phyloP scores from a whole-genome alignment of 2,113 vertebrate genomes.

The Alethe diademata region DNA sequence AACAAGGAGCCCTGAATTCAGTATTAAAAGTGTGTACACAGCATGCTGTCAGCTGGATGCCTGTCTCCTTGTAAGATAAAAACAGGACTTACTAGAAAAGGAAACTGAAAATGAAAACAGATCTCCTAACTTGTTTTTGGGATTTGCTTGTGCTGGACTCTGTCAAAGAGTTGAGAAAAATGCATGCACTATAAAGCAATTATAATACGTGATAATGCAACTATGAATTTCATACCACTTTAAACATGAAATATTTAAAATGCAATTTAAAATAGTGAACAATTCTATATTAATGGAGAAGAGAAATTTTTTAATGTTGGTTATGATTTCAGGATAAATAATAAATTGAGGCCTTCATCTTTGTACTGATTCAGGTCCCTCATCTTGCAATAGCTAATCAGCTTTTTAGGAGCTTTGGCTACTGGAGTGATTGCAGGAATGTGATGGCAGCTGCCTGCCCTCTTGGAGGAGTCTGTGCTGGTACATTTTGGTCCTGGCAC shows the following conservation, averaged over 20 bases:
- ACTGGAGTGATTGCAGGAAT: neutral
- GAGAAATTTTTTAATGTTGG: neutral
- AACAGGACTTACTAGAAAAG: neutral
- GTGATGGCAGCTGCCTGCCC: neutral
- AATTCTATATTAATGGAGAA: neutral
- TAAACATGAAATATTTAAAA: neutral
- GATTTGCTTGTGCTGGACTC: neutral
- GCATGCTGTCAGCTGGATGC: neutral
- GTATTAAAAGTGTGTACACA: neutral
- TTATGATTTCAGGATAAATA: neutral
- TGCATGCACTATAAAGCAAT: neutral
- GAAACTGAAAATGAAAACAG: neutral
- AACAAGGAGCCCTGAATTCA: neutral
- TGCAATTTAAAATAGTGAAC: neutral
- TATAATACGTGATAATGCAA: neutral
- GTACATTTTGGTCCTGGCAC: neutral
- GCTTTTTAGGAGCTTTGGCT: neutral
- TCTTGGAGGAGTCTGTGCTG: neutral
- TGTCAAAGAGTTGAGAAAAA: neutral
- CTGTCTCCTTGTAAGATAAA: neutral
- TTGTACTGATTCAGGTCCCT: neutral
- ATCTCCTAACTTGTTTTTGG: neutral
- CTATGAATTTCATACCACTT: neutral
- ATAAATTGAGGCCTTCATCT: neutral
- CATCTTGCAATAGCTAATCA: neutral